Evolutionary conservation across 1,140 invertebrate genomes (phyloP).

Genomic region (Calliphora vicina): DNA sequence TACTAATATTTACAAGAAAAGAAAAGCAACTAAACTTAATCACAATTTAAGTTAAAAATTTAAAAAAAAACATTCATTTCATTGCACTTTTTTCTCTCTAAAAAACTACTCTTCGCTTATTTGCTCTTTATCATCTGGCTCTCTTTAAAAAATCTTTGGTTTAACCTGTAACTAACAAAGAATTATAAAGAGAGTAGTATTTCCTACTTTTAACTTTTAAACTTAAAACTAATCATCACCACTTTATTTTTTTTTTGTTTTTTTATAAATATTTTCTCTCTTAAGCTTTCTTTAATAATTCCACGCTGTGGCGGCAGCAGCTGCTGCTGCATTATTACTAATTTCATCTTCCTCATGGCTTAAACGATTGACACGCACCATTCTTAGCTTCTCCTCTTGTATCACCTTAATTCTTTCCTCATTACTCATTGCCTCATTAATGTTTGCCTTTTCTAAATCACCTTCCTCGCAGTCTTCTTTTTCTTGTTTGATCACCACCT

Average conservation of each 20-base stretch:
- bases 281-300: slow-evolving; percentile 46
- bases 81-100: slow-evolving; percentile 25
- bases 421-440: neutral
- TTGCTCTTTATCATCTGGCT: no score
- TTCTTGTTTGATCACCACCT: slow-evolving; percentile 59
- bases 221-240: no score
- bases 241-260: neutral
- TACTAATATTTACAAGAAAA: slow-evolving; percentile 22
- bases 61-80: neutral
- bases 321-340: slow-evolving; percentile 16
- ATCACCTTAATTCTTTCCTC: slow-evolving; percentile 53
- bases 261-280: neutral
- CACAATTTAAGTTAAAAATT: neutral
- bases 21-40: slow-evolving; percentile 11
- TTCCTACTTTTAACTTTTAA: no score
- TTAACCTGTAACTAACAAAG: no score
- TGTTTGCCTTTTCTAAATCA: slow-evolving; percentile 1
- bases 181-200: no score
- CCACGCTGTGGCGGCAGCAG: slow-evolving; percentile 43
- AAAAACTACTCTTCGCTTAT: no score
- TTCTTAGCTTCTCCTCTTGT: slow-evolving; percentile 56
- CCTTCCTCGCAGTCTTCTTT: slow-evolving; percentile 55
- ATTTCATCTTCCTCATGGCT: slow-evolving; percentile 48
- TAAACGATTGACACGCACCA: slow-evolving; percentile 54
- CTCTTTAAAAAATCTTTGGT: no score